Evolutionary conservation across 2,797 vertebrate genomes (phyloP), one percentile per base, ranked within the genome.

Genomic region (Parauchenoglanis ngamensis): DNA sequence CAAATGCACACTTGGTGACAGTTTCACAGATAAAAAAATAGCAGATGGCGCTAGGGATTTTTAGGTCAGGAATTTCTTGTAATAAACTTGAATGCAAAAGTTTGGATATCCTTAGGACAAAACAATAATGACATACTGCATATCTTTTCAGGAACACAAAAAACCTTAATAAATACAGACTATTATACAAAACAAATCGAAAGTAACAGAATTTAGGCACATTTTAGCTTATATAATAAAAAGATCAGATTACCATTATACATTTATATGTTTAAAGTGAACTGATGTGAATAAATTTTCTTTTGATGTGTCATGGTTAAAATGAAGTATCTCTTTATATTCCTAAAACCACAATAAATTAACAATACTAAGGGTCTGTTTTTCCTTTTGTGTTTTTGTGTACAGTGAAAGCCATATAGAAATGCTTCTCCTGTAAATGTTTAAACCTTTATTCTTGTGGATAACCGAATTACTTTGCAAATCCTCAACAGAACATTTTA

Each of bases 381-480:
- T 40, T 77, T 19, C 2, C 49, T 76, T n/a, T 11, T n/a, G 2
- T 56, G 28, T 11, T 78, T 35, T 57, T 57, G 2, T 76, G 13
- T 46, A 73, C 10, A 23, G 12, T 46, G 13, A 44, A 72, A 72
- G 70, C 49, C n/a, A 57, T 56, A 23, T 56, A 59, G 31, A 59
- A 79, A 23, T 79, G 19, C 21, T 79, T 5, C 31, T 40, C 12
- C 40, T 21, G 56, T 61, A 59, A 80, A 61, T 80, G 17, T n/a
- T 80, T 61, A 15, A 80, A 61, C 78, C 25, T 44, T 80, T 80
- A 11, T 80, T 80, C 54, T 1, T 61, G 77, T 44, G 35, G 31
- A 61, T 61, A 80, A 57, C 23, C 61, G 78, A 44, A 61, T 80
- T 61, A 80, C 35, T 80, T 80, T 44, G 56, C 57, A 44, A 80